phyloP scores from a whole-genome alignment of 2,888 invertebrate species.

The Thalpophila matura region DNA sequence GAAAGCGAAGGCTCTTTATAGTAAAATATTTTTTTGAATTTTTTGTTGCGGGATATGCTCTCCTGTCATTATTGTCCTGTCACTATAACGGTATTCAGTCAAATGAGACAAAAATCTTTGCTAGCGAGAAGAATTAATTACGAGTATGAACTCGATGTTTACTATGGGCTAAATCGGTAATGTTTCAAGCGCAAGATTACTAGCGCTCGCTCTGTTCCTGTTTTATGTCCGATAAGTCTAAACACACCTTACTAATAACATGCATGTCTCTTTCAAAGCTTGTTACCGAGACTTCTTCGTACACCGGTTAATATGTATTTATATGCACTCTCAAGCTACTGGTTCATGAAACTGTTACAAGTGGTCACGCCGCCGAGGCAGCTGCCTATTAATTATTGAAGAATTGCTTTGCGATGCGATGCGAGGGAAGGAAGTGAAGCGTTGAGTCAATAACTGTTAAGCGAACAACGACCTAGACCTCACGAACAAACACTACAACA shows the following conservation, averaged over 20 bases:
- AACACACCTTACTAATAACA: slow-evolving; percentile 20
- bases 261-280: slow-evolving; percentile 24
- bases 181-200: background rate
- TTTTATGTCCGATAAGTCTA: slow-evolving; percentile 21
- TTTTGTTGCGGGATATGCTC: no score
- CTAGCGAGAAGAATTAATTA: no score
- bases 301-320: slow-evolving; percentile 37
- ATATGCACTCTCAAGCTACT: slow-evolving; percentile 45
- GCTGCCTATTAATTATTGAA: slow-evolving; percentile 71
- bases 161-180: background rate
- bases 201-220: background rate
- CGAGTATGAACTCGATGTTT: no score
- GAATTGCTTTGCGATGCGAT: slow-evolving; percentile 70
- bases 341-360: slow-evolving; percentile 58
- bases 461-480: slow-evolving; percentile 70
- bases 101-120: no score
- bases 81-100: no score
- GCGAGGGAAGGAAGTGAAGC: slow-evolving; percentile 82
- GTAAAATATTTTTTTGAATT: no score
- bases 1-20: no score
- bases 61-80: no score
- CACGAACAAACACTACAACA: slow-evolving; percentile 38
- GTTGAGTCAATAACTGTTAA: slow-evolving; percentile 73
- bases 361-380: slow-evolving; percentile 58
- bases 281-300: slow-evolving; percentile 25